Evolutionary conservation across 2,797 vertebrate genomes (phyloP), one percentile per base, ranked within the genome.

Genomic region (Pangasius krempfi): DNA sequence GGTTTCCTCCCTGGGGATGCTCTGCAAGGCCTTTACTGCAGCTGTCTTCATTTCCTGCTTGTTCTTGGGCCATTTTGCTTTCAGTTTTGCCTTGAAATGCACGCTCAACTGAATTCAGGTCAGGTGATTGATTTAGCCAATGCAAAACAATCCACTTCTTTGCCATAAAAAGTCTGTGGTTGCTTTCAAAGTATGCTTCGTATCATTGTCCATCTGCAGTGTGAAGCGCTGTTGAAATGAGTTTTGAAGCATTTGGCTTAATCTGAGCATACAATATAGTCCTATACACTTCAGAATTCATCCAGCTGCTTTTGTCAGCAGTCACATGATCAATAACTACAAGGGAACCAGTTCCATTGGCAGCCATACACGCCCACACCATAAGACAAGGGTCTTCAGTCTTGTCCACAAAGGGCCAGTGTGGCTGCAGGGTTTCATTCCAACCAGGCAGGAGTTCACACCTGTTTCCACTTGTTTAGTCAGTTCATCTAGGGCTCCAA

Each of bases 401-500:
- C 60, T 66, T 33, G 25, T 40, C 80, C 80, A 62, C 37, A 82
- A n/a, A 82, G 33, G 13, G 37, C 80, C 37, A 62, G 12, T 60
- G 60, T 62, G 33, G 56, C 56, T 82, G 20, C 79, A 60, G 22
- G 33, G 56, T 60, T 40, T 82, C 10, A 60, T 82, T 84, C 60
- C 60, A 66, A 50, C 25, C 40, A n/a, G 14, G 44, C 22, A 84
- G 37, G 14, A 64, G 58, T 40, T 64, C 27, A n/a, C 44, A 64
- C 40, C 81, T 64, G 60, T 47, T 64, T 83, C 40, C 40, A 64
- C 81, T 50, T 30, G 40, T 47, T 84, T 81, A 54, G 54, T 30
- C 50, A n/a, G 30, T 60, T 84, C 18, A 68, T 66, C 60, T 22
- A 84, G 22, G 1, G 22, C 22, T 44, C 22, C 12, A 82, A 16